Evolutionary conservation across 2,797 vertebrate genomes (phyloP), one percentile per base, ranked within the genome.

Genomic region (Malurus splendens): DNA sequence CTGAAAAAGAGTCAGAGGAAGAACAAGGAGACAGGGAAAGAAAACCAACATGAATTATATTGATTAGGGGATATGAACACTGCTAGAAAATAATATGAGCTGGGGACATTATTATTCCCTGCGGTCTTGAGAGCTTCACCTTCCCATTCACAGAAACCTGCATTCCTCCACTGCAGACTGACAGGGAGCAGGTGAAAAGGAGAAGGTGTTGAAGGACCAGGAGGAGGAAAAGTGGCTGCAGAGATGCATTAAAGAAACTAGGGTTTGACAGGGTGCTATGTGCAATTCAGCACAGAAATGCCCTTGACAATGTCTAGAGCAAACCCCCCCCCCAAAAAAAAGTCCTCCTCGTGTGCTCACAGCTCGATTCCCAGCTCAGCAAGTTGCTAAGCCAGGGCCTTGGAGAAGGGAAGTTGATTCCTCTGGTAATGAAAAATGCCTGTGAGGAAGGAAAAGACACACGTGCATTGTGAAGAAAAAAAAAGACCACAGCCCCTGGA

Each of bases 381-480:
- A 86, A 67, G 25, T 64, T 30, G 28, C 17, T 89, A 86, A 93
- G 13, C 18, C 45, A 67, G 71, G 64, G 64, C 80, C 71, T 76
- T 79, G 10, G 25, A 90, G 67, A 70, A 59, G 42, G 66, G 50
- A 82, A 87, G 72, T 5, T 52, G 59, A 93, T 47, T 78, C 73
- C 67, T 75, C 77, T 89, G 60, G 41, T 85, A 86, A 80, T 83
- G 51, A 92, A 89, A 94, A 89, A 90, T 83, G 94, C 67, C 91
- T 90, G 60, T 68, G 67, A 94, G 90, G 85, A 52, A 86, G 81
- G 77, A 90, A 83, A 77, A 95, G 81, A 93, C 82, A 91, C 33
- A 82, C 36, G 3, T 65, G 67, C 89, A 88, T 88, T 94, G 94
- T 94, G 91, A 94, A 82, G 72, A 45, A 64, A 68, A 76, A 67